A percentile compares a stretch with the other conserved stretches of the same genome.
These are phyloP conservation scores for Actias luna DNA, from an alignment of 2,888 invertebrate species.

Conservation along the genomic window DNA sequence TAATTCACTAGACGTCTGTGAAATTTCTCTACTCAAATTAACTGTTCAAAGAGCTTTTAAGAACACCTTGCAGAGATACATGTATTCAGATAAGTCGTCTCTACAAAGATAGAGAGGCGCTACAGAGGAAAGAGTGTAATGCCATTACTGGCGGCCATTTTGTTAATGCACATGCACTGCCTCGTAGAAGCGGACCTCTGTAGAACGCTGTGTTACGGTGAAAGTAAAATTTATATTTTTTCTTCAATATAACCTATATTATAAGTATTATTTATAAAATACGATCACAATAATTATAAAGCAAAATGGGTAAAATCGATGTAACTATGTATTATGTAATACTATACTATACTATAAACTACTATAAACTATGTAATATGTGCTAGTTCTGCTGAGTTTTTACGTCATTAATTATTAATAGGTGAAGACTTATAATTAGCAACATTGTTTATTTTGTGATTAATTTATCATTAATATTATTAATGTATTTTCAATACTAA, in stretches of 20 bases:
- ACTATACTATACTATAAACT: too few species aligned
- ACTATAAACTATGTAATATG: too few species aligned
- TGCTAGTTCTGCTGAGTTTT: too few species aligned
- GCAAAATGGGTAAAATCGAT: too few species aligned
- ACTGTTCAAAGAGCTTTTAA: slow-evolving; percentile 12
- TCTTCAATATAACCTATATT: neutral
- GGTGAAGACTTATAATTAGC: too few species aligned
- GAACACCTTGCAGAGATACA: slow-evolving; percentile 15
- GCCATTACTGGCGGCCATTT: slow-evolving; percentile 49
- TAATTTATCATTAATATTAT: too few species aligned
- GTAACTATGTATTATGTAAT: too few species aligned
- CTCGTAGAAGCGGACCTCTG: slow-evolving; percentile 28
- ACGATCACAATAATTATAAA: too few species aligned
- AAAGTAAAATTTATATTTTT: neutral
- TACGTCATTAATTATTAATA: too few species aligned
- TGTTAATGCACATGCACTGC: slow-evolving; percentile 52
- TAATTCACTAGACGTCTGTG: neutral
- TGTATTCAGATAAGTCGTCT: slow-evolving; percentile 20
- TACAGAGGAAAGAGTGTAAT: slow-evolving; percentile 38
- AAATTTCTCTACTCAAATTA: neutral
- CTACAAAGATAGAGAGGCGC: slow-evolving; percentile 26
- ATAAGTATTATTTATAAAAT: neutral
- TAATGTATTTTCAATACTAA: too few species aligned
- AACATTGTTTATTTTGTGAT: too few species aligned
- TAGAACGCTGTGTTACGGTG: slow-evolving; percentile 12